A percentile compares a stretch with the other conserved stretches of the same genome.
phyloP scores from a whole-genome alignment of 2,113 vertebrate genomes.

The Prinia subflava region DNA sequence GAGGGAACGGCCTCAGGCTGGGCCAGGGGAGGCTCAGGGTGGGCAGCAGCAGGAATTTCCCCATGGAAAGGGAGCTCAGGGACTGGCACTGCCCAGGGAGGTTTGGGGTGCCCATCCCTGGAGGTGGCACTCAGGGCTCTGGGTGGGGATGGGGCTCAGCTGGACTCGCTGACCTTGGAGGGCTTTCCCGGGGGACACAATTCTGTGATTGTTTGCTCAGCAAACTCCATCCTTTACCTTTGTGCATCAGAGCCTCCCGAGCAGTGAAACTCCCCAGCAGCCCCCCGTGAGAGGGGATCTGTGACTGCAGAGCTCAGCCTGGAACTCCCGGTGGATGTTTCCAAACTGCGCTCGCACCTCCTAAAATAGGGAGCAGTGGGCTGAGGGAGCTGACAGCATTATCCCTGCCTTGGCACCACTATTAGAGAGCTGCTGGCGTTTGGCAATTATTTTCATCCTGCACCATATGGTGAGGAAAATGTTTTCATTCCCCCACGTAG shows the following conservation, averaged over 20 bases:
- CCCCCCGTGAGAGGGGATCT: neutral
- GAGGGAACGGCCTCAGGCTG: neutral
- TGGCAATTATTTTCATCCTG: conserved; percentile 63
- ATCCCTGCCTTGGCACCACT: conserved; percentile 59
- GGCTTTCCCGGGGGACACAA: neutral
- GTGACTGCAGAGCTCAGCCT: neutral
- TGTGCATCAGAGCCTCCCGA: neutral
- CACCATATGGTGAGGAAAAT: conserved; percentile 68
- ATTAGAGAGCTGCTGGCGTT: conserved; percentile 64
- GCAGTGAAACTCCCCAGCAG: neutral
- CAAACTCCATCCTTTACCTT: neutral
- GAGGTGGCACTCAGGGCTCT: neutral
- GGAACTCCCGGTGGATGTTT: conserved; percentile 41
- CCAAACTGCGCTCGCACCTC: conserved; percentile 13
- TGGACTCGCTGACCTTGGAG: fast-evolving
- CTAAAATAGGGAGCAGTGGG: conserved; percentile 33
- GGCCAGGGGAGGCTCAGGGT: fast-evolving
- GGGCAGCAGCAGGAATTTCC: neutral
- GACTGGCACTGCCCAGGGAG: neutral
- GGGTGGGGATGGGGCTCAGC: neutral
- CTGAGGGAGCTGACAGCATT: conserved; percentile 34
- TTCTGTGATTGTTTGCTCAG: neutral
- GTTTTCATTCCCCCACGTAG: conserved; percentile 68
- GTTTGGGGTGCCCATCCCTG: too few species aligned
- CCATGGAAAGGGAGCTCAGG: neutral